Base-by-base conservation (phyloP, 2,797 vertebrate species). In the Intellagama lesueurii region DNA sequence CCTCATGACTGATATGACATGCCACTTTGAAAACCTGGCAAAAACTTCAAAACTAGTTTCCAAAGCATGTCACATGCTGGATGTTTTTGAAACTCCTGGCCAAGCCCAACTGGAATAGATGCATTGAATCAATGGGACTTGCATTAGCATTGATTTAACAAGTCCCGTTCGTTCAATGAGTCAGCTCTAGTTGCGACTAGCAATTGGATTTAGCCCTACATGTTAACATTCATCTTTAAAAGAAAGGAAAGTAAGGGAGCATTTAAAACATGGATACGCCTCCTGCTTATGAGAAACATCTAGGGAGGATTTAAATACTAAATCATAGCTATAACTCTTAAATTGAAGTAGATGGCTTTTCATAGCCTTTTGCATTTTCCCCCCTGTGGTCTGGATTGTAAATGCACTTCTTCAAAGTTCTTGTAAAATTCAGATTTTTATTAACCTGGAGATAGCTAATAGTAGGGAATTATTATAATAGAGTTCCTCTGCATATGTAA, bases 341-440 rank as follows among this genome's bases (percentile, higher is more conserved):
- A 91, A 35, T 81, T 60, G 28, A 94, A 93, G 91, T 28, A 89
- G 89, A 76, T 81, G 70, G 30, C 1, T 92, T 89, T 89, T 56
- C 79, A 87, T 86, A 2, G 90, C 78, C 40, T 9, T 9, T 75
- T 86, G 24, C 0, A 1, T n/a, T 35, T 40, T 89, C 72, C 90
- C 89, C 81, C 40, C 19, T 22, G 60, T 78, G 72, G 35, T 14
- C 9, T 17, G 28, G 85, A 26, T 82, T 66, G 72, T 6, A 66
- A 90, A 86, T 19, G 30, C 22, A 85, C 69, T 90, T 19, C 0
- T 1, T 68, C 83, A 90, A 94, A 87, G 90, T 89, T 92, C 87
- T 69, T 88, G 81, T 88, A 44, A 44, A 77, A 47, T 85, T 17
- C 26, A 49, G 28, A 16, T 47, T 66, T 56, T 40, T 77, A 86